Evolutionary conservation across 2,113 vertebrate species (phyloP).

Genomic region (Falco punctatus): DNA sequence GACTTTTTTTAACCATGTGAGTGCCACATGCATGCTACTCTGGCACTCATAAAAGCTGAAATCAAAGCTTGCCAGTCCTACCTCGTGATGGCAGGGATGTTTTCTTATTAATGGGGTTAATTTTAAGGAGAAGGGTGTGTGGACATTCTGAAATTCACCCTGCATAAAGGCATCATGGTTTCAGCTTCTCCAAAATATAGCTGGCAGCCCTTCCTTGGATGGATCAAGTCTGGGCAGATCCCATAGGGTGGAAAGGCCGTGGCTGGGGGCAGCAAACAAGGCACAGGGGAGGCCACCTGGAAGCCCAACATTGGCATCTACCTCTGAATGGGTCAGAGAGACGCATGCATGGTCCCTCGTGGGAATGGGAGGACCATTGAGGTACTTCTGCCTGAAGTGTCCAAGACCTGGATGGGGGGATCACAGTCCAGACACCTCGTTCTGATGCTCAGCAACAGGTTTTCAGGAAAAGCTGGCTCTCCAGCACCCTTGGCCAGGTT

Average conservation of each 20-base stretch:
- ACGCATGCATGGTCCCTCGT: fast-evolving
- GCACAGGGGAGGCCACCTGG: not conserved
- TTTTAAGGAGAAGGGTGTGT: not conserved
- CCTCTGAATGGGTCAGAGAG: not conserved
- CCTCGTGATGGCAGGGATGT: too few species aligned
- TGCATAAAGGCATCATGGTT: not conserved
- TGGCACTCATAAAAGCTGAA: not conserved
- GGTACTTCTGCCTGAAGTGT: not conserved
- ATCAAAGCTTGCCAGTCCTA: not conserved
- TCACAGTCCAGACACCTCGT: not conserved
- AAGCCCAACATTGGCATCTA: not conserved
- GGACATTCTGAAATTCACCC: not conserved
- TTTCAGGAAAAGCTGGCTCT: not conserved
- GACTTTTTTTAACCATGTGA: not conserved
- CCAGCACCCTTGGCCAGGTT: not conserved
- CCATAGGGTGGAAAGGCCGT: not conserved
- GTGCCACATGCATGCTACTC: not conserved
- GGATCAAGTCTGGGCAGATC: not conserved
- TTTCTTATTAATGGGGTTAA: not conserved
- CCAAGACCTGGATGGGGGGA: not conserved
- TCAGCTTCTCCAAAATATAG: not conserved
- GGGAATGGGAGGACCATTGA: not conserved
- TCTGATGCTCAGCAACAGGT: not conserved
- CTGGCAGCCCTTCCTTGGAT: not conserved
- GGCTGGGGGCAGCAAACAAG: not conserved